Evolutionary conservation across 2,113 vertebrate genomes (phyloP).

Genomic region (Chaetorhynchus papuensis): DNA sequence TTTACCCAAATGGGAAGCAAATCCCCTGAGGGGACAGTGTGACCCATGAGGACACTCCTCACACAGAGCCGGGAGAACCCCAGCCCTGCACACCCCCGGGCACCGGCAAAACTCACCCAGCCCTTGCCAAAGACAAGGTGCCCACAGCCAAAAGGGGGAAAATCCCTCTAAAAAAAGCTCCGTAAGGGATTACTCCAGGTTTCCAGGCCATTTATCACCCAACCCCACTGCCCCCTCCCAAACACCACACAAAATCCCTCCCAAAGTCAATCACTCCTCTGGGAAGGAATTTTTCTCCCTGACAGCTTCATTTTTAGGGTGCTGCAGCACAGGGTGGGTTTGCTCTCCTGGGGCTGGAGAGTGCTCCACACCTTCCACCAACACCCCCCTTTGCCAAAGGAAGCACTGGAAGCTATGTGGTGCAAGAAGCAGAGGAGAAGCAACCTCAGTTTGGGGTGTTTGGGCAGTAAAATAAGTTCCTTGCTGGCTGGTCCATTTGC

Average conservation of each 20-base stretch:
- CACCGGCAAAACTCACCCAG: not conserved
- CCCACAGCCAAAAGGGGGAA: not conserved
- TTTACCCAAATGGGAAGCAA: not conserved
- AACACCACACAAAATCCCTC: accelerated
- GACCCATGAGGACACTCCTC: accelerated
- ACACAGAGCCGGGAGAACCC: not conserved
- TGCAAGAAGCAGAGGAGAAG: not conserved
- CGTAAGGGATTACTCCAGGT: not conserved
- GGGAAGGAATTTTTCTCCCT: not conserved
- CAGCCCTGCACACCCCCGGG: accelerated
- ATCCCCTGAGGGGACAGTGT: accelerated
- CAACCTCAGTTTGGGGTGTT: not conserved
- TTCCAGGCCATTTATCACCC: not conserved
- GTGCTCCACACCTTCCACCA: not conserved
- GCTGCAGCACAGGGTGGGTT: not conserved
- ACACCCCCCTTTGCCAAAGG: not conserved
- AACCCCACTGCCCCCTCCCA: not conserved
- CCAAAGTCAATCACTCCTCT: not conserved
- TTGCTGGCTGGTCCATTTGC: not conserved
- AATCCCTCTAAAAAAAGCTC: not conserved
- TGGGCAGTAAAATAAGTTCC: accelerated
- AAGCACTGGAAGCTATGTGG: not conserved
- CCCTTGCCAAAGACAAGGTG: not conserved
- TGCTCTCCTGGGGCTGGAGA: not conserved
- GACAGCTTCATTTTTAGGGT: not conserved